Conservation (phyloP, 2,888 invertebrate species). For the Xestia sexstrigata region DNA sequence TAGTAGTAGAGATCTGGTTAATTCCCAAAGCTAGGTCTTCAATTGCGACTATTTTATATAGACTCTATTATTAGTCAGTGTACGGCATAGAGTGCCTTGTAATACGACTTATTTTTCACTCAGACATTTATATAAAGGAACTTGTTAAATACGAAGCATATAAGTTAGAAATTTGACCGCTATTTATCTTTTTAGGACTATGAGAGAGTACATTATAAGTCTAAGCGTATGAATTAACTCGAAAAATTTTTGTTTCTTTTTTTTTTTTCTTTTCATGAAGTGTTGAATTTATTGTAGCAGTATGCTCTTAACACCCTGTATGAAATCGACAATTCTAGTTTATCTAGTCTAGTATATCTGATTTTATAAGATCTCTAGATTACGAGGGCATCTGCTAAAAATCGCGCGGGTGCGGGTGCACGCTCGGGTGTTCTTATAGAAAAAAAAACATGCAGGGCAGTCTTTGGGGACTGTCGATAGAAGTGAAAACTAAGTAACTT, state of each 20-base stretch:
- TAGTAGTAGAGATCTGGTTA: background rate
- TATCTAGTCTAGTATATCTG: background rate
- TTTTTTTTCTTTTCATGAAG: no score
- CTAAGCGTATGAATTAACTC: background rate
- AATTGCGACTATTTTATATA: slow-evolving; percentile 51
- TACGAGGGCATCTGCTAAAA: background rate
- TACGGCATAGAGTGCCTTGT: slow-evolving; percentile 39
- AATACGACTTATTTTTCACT: slow-evolving; percentile 37
- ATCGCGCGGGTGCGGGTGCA: background rate
- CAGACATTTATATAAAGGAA: background rate
- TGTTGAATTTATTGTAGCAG: no score
- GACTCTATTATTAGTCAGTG: slow-evolving; percentile 25
- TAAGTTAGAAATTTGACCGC: slow-evolving; percentile 6
- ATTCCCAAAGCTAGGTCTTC: slow-evolving; percentile 21
- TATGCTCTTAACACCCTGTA: no score
- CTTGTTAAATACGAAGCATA: background rate
- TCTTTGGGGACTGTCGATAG: no score
- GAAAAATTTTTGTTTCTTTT: background rate
- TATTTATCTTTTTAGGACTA: background rate
- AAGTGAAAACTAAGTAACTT: no score
- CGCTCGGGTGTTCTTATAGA: background rate
- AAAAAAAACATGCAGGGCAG: background rate
- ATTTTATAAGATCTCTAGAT: slow-evolving; percentile 40
- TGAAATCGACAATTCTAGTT: background rate
- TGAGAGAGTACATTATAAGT: background rate